Base-by-base conservation (phyloP, 2,113 vertebrate genomes). In the Typhlomys cinereus region DNA sequence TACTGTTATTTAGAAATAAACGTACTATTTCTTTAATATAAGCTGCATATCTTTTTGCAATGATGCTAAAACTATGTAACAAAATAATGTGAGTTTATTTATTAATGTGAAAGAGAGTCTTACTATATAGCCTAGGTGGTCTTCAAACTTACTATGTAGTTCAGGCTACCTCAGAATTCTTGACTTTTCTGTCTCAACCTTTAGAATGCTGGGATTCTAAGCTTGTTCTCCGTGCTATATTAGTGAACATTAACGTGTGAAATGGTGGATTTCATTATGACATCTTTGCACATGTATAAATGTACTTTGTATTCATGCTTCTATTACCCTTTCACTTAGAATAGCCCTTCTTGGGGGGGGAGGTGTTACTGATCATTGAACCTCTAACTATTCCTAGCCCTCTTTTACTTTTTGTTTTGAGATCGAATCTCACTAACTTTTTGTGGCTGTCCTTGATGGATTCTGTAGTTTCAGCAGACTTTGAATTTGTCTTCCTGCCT, bases 1-100 rank as follows among this genome's bases (percentile, higher is more conserved):
- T 88, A 69, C 69, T 91, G 2, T 41, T 92, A 79, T 64, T 85
- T 96, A 92, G 67, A 69, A 75, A 34, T 69, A 82, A 90, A 39
- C 46, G 12, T 76, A 2, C 87, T 88, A 82, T 61, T 69, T 44
- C 44, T 82, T 83, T 20, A 70, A 86, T 13, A 41, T 83, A 78
- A 21, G 34, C 61, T 92, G 89, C 82, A 84, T 34, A 48, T 62
- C 2, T 52, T 82, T 62, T 75, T 80, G 7, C 73, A 92, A 36
- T 9, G 4, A 13, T 46, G 81, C 9, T 89, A 9, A 71, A 62
- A 81, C 92, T 92, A 8, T 14, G 4, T 86, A 85, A 59, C 34
- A 88, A n/a, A 94, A 76, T 88, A 62, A 18, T 46, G 8, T 70
- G 17, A 59, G 17, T 70, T 36, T 78, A 36, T 57, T 57, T 52